A percentile compares a stretch with the other conserved stretches of the same genome.
Conservation (phyloP, 2,797 vertebrate genomes). For the Pterois miles region DNA sequence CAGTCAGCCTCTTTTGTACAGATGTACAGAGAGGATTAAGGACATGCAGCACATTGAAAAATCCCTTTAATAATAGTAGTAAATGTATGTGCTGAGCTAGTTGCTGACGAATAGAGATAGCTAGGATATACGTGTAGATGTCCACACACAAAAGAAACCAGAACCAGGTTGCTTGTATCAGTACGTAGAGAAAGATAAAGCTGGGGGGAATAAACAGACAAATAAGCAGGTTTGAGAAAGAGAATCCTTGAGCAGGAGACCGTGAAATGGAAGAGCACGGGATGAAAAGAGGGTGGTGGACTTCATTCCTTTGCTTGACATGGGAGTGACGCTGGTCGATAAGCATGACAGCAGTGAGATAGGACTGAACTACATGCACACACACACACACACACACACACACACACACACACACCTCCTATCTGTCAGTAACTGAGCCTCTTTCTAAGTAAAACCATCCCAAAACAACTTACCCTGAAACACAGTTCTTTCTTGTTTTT, state of each 20-base stretch:
- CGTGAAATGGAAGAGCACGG: slow-evolving; percentile 44
- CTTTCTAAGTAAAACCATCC: slow-evolving; percentile 3
- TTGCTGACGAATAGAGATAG: not conserved
- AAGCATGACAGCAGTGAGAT: slow-evolving; percentile 26
- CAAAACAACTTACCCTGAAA: slow-evolving; percentile 8
- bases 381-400: not conserved
- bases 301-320: slow-evolving; percentile 33
- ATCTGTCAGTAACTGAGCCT: not conserved
- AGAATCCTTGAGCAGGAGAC: slow-evolving; percentile 38
- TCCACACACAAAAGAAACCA: not conserved
- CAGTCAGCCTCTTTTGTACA: not conserved
- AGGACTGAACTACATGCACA: not conserved
- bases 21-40: not conserved
- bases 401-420: not conserved
- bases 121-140: not conserved
- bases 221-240: slow-evolving; percentile 21
- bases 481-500: not conserved
- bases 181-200: not conserved
- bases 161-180: not conserved
- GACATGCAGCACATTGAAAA: not conserved
- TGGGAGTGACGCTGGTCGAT: slow-evolving; percentile 31
- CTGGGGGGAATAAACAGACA: not conserved
- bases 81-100: not conserved
- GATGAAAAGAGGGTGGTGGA: slow-evolving; percentile 24
- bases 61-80: not conserved